A percentile compares a stretch with the other conserved stretches of the same genome.
Conservation (phyloP, 2,797 vertebrate genomes). For the Smutsia temminckii region DNA sequence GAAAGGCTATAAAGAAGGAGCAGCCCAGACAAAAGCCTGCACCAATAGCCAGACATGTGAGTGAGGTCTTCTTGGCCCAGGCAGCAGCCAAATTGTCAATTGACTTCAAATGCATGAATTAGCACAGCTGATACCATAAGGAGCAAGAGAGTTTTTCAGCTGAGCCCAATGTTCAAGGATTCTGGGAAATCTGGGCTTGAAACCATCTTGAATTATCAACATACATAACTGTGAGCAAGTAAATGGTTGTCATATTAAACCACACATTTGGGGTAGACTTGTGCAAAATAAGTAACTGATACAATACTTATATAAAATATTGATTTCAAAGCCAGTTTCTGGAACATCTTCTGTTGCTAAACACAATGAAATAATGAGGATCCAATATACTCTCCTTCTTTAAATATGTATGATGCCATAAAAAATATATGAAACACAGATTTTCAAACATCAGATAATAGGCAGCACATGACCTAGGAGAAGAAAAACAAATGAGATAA, state of each 20-base stretch:
- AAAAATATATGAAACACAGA: neutral
- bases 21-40: neutral
- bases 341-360: neutral
- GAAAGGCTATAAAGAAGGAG: neutral
- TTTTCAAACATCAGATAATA: neutral
- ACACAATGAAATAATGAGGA: neutral
- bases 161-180: neutral
- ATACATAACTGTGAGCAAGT: neutral
- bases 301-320: neutral
- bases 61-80: neutral
- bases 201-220: neutral
- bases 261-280: neutral
- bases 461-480: neutral
- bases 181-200: neutral
- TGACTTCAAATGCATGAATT: slow-evolving; percentile 1
- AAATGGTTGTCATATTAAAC: neutral
- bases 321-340: neutral
- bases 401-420: neutral
- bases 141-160: neutral
- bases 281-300: neutral
- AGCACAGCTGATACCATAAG: neutral
- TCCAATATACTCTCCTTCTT: neutral
- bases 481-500: neutral
- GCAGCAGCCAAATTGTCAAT: neutral
- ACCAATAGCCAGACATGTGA: neutral